These are phyloP conservation scores for Clostera curtula DNA, from an alignment of 2,888 invertebrate genomes.

Conservation along the genomic window DNA sequence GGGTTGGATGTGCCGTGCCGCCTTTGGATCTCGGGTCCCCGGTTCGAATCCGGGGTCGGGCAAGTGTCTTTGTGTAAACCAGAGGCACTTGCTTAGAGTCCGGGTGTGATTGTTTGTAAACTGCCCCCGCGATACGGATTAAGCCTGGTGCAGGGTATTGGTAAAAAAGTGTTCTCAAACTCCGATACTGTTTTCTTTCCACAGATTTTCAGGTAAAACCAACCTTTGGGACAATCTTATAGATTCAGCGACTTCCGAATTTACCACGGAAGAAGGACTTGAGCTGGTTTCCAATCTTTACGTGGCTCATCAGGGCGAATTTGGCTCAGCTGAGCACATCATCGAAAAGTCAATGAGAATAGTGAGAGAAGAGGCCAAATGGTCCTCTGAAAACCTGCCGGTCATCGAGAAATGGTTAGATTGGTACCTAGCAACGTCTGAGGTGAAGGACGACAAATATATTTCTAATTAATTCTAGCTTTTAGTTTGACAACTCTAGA, in stretches of 20 bases:
- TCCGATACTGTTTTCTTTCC: neutral
- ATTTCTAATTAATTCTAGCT: conserved; percentile 19
- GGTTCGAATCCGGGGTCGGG: no score
- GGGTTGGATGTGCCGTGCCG: no score
- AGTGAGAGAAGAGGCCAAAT: conserved; percentile 83
- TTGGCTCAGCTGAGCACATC: conserved; percentile 83
- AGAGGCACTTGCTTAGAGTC: no score
- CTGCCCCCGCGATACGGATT: no score
- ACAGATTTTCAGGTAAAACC: conserved; percentile 79
- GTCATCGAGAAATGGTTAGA: conserved; percentile 84
- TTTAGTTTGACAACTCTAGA: neutral
- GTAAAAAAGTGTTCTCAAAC: neutral
- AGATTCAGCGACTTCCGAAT: conserved; percentile 82
- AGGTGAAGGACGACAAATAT: conserved; percentile 33
- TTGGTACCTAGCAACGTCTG: conserved; percentile 30
- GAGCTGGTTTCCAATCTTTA: conserved; percentile 81
- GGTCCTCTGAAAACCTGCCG: conserved; percentile 85
- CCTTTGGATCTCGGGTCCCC: no score
- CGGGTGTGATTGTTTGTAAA: no score
- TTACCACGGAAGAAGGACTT: conserved; percentile 83
- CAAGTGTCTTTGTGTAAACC: no score
- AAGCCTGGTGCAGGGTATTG: no score
- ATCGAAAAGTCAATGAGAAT: conserved; percentile 82
- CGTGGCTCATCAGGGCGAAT: conserved; percentile 77
- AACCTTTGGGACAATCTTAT: conserved; percentile 86